Conservation (phyloP, 1,140 invertebrate species). For the Sycobia sp. region DNA sequence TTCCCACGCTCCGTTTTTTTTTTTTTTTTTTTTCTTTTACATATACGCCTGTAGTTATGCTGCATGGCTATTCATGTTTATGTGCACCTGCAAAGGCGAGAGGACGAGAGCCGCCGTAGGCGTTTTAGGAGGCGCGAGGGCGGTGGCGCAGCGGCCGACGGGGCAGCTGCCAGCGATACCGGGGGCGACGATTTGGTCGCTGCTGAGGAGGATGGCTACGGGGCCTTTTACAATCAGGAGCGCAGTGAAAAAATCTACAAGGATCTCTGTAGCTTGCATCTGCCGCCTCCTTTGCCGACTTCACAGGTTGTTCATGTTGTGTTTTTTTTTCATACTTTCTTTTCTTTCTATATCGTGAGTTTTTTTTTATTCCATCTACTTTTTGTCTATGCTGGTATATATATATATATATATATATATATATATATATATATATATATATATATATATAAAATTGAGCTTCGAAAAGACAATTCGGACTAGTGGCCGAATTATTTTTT, state of each 20-base stretch:
- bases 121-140: constrained; percentile 54
- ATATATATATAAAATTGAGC: too few species aligned
- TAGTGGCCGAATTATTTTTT: too few species aligned
- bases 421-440: too few species aligned
- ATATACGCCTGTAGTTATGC: constrained; percentile 23
- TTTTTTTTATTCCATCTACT: constrained; percentile 12
- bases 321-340: constrained; percentile 39
- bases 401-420: too few species aligned
- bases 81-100: constrained; percentile 51
- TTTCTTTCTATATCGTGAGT: constrained; percentile 20
- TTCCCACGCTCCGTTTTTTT: too few species aligned
- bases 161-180: not conserved
- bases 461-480: too few species aligned
- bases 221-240: constrained; percentile 70
- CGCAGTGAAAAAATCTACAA: constrained; percentile 83
- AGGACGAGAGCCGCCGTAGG: constrained; percentile 56
- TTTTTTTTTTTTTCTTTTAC: too few species aligned
- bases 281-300: constrained; percentile 56
- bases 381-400: too few species aligned
- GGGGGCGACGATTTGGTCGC: constrained; percentile 27
- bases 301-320: constrained; percentile 51
- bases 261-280: constrained; percentile 73
- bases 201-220: constrained; percentile 67
- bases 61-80: constrained; percentile 59
- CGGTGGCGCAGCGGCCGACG: constrained; percentile 44